Base-by-base conservation (phyloP, 2,888 invertebrate genomes). In the Sceliomorpha sp. region DNA sequence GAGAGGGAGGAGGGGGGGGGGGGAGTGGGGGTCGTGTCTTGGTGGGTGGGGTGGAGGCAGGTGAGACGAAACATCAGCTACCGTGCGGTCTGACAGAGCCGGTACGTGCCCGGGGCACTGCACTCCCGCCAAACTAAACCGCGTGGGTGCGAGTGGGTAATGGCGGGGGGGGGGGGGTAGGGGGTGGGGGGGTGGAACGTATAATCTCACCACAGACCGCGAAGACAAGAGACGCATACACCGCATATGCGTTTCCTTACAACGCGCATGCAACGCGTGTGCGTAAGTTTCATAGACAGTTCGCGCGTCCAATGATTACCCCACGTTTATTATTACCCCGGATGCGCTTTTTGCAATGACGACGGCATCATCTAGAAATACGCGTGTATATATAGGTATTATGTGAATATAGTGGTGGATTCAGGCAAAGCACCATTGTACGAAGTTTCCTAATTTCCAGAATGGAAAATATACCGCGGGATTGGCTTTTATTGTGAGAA, bases 291-390 rank as follows among this genome's bases (percentile, higher is more conserved):
- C 20, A 26, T 14, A 26, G 39, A 26, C 45, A 39, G 13, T 50
- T 50, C 58, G 63, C 50, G 60, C 76, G 77, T 78, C 79, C 77
- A 76, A 82, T 83, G 82, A 84, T 85, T 85, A 84, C 81, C 76
- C 79, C 80, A 58, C 73, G 76, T 79, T n/a, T 79, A 83, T 83
- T 84, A 84, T 80, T 80, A 81, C 73, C 74, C 70, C 77, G 78
- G 78, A 78, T 77, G 70, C 74, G 79, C 77, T 80, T 82, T 83
- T 74, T 78, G 60, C 72, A 62, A 62, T 55, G 75, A 72, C 59
- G 63, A 47, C 48, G 66, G 31, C 64, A 58, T 69, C 70, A 64
- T 70, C 66, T 51, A 45, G 39, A 36, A 42, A 40, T 26, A 32
- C 48, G 24, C 47, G 5, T 20, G 20, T 20, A 20, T 20, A 20